Base-by-base conservation (phyloP, 1,140 invertebrate genomes). In the Drosophila obscura region DNA sequence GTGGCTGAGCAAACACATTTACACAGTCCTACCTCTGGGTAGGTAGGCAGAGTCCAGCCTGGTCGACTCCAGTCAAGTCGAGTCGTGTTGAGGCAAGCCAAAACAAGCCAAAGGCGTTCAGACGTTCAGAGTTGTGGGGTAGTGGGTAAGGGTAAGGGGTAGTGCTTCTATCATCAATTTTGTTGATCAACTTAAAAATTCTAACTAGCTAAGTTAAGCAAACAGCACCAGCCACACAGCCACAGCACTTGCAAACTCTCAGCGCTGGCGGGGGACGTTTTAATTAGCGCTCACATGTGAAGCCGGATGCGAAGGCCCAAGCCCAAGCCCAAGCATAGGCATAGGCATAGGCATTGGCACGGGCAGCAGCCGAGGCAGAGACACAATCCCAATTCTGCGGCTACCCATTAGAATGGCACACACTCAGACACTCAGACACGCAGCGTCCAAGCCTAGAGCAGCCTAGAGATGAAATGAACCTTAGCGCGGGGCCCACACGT, bases 141-240 rank as follows among this genome's bases (percentile, higher is more conserved):
- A 19, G 19, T 19, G 19, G 19, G 1, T 16, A 19, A 1, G 19
- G 19, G 1, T 16, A 19, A 1, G 19, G 0, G 19, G 43, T 41
- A 46, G 51, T 49, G 28, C 39, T 58, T 78, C 57, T 67, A 72
- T 68, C 64, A 64, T 62, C 62, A 52, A 50, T 45, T 53, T 77
- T 80, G 63, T 84, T 69, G 65, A 83, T 88, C 82, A 87, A 77
- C 83, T 87, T 83, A 78, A 83, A 87, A 88, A 87, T 87, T 87
- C 83, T 87, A 87, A 78, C 83, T 87, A 87, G 83, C 83, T 83
- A 69, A 87, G 83, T 73, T 88, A 88, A 68, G 61, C 60, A 87
- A 79, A 87, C 26, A 73, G 49, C 61, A 19, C 19, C 19, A 19
- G 19, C 19, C 19, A 19, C 19, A 73, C 63, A 74, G 69, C 69